Percentiles rank a stretch among this genome's conserved stretches.
Evolutionary conservation across 2,113 vertebrate species (phyloP).

Genomic region (Cephalopterus ornatus): DNA sequence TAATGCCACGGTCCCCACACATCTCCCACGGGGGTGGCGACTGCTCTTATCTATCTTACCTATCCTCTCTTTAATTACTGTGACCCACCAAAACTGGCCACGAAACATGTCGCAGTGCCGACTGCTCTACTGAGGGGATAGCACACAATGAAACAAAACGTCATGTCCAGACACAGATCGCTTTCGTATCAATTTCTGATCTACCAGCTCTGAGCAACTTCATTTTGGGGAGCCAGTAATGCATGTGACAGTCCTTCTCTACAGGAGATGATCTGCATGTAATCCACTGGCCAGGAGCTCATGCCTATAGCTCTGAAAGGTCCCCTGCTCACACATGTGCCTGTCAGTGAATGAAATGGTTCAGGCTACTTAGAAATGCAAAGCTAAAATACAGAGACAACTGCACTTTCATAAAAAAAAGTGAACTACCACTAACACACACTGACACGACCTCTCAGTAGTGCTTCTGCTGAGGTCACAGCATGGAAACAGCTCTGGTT

Average conservation of each 20-base stretch:
- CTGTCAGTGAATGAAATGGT: neutral
- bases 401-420: neutral
- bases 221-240: neutral
- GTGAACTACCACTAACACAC: neutral
- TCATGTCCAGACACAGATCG: neutral
- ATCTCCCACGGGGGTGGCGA: rapidly evolving
- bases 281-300: neutral
- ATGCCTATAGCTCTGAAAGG: neutral
- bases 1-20: neutral
- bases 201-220: neutral
- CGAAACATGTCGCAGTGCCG: rapidly evolving
- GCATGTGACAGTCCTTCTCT: neutral
- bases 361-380: neutral
- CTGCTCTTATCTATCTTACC: neutral
- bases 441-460: neutral
- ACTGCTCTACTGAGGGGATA: neutral
- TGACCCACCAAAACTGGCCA: neutral
- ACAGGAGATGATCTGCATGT: neutral
- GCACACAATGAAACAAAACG: neutral
- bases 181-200: neutral
- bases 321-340: neutral
- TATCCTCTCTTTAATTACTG: neutral
- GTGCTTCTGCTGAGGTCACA: neutral
- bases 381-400: neutral
- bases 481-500: neutral